Evolutionary conservation across 2,113 vertebrate genomes (phyloP).

Genomic region (Saguinus imperator): DNA sequence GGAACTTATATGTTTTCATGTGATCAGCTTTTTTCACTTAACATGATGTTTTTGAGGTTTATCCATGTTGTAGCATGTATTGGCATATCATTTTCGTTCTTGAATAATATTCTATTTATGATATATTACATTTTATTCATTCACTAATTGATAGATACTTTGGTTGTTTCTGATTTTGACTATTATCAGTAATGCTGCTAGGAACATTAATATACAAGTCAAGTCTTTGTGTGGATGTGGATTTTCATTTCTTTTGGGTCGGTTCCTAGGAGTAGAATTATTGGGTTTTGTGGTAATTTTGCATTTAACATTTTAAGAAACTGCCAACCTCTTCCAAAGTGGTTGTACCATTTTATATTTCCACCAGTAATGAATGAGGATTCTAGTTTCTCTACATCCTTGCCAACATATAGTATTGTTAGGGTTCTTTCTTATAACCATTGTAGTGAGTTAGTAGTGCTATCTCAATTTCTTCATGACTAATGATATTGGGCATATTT

Average conservation of each 20-base stretch:
- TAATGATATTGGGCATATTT: neutral
- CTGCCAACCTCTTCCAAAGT: neutral
- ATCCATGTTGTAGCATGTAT: neutral
- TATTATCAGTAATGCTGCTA: neutral
- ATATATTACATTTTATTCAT: neutral
- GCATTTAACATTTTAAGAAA: neutral
- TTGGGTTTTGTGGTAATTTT: neutral
- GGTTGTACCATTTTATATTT: neutral
- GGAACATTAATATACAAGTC: neutral
- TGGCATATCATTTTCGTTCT: neutral
- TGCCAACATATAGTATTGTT: neutral
- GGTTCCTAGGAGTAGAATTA: neutral
- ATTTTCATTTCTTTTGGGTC: neutral
- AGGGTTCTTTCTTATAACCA: neutral
- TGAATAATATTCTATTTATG: neutral
- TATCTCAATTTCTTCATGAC: neutral
- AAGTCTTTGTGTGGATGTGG: neutral
- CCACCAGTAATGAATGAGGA: neutral
- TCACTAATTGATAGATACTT: neutral
- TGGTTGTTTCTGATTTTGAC: neutral
- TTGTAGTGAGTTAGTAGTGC: neutral
- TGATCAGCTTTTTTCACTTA: neutral
- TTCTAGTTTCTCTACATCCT: neutral
- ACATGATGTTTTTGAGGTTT: neutral
- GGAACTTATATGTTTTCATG: neutral